Base-by-base conservation (phyloP, 1,140 invertebrate genomes). In the Carposina sasakii region DNA sequence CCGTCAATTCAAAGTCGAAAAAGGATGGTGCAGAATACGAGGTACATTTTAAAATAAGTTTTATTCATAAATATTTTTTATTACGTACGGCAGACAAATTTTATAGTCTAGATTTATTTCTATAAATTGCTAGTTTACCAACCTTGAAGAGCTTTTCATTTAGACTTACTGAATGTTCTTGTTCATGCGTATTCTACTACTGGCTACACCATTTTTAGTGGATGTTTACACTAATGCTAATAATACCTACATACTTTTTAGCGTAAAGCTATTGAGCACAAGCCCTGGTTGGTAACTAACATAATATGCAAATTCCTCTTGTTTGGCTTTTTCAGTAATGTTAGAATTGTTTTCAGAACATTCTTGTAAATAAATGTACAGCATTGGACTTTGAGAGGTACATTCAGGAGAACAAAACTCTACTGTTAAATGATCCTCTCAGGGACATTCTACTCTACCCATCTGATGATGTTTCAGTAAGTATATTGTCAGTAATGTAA, bases 341-440 rank as follows among this genome's bases (percentile, higher is more conserved):
- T 2, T 40, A 4, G 12, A 9, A 3, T 26, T 62, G 34, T 33
- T 77, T 79, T 42, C 70, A 83, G 76, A 83, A 81, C 54, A 71
- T 79, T 31, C 63, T 77, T 47, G 62, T 63, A 13, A 75, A 64
- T 30, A 81, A 81, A 60, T 67, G 64, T 44, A 76, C 70, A 51
- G 76, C 95, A 10, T 88, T 97, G 52, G 95, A 97, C 76, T 98
- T 96, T 85, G 96, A 98, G 85, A 91, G 89, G 58, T 96, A 94
- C 86, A 89, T 96, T 57, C 83, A 91, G 49, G 95, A 96, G 85
- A 96, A 97, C 83, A 95, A 95, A 89, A 95, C 94, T 34, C 82
- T 96, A 31, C 86, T 97, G 56, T 90, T 97, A 83, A 97, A 98
- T 92, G 96, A 98, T 87, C 93, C 95, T 21, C 92, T 97, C 54